Conservation (phyloP, 2,797 vertebrate species). For the Falco biarmicus region DNA sequence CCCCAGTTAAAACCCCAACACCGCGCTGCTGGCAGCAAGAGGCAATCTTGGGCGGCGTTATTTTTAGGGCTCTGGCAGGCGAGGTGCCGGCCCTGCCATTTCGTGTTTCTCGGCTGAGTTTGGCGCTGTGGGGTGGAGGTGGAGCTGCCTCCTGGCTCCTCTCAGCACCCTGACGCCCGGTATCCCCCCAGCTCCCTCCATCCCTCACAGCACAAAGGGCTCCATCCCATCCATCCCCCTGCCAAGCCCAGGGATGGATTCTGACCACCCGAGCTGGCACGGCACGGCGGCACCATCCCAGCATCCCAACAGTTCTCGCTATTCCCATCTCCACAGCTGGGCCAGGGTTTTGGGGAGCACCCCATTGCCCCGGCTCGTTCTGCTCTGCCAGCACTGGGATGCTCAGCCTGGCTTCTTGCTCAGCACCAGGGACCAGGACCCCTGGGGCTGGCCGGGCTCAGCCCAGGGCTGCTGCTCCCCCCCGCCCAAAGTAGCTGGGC, state of each 20-base stretch:
- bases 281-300: fast-evolving
- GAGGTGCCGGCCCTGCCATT: not conserved
- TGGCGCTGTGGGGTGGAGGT: fast-evolving
- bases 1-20: fast-evolving
- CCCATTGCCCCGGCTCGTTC: fast-evolving
- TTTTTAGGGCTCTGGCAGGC: not conserved
- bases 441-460: fast-evolving
- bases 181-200: not conserved
- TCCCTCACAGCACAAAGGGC: not conserved
- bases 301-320: fast-evolving
- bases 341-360: fast-evolving
- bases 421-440: fast-evolving
- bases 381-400: fast-evolving
- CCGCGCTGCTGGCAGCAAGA: fast-evolving
- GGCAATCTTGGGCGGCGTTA: fast-evolving
- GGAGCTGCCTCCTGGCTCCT: not conserved
- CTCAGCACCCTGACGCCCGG: fast-evolving
- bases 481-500: not conserved
- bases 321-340: fast-evolving
- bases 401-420: not conserved
- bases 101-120: not conserved
- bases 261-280: fast-evolving
- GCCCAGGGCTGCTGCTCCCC: not conserved
- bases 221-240: not conserved
- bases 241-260: fast-evolving